Percentiles rank a stretch among this genome's conserved stretches.
phyloP scores from a whole-genome alignment of 2,113 vertebrate species.

The Raja brachyura region DNA sequence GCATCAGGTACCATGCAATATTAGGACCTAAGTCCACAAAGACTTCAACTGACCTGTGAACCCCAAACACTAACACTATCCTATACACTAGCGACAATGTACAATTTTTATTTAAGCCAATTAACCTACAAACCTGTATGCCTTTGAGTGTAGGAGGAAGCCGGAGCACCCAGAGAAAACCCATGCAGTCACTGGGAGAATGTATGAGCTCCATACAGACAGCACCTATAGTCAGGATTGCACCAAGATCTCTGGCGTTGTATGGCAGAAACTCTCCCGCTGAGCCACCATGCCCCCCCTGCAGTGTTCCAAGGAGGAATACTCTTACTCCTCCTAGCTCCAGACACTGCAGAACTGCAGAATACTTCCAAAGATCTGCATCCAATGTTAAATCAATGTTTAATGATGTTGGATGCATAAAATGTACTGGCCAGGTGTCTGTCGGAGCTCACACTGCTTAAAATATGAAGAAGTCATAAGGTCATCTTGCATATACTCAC shows the following conservation, averaged over 20 bases:
- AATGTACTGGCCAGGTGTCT: neutral
- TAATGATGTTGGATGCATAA: neutral
- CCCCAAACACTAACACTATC: too few species aligned
- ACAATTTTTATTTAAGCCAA: too few species aligned
- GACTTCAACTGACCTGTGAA: neutral
- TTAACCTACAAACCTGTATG: too few species aligned
- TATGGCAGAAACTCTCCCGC: too few species aligned
- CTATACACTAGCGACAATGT: too few species aligned
- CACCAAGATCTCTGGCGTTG: too few species aligned
- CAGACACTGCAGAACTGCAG: neutral
- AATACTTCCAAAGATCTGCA: neutral
- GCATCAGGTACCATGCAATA: neutral
- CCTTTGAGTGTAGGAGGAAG: too few species aligned
- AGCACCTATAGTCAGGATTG: too few species aligned
- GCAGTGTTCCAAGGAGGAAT: neutral
- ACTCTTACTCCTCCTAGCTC: neutral
- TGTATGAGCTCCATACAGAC: too few species aligned
- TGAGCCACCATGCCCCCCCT: too few species aligned
- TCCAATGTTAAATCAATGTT: neutral
- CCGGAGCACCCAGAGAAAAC: too few species aligned
- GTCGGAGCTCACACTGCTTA: neutral
- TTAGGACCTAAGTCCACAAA: neutral
- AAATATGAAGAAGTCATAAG: neutral
- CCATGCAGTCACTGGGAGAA: too few species aligned
- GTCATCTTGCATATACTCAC: neutral